phyloP scores from a whole-genome alignment of 2,113 vertebrate genomes.

The Ancistrus triradiatus region DNA sequence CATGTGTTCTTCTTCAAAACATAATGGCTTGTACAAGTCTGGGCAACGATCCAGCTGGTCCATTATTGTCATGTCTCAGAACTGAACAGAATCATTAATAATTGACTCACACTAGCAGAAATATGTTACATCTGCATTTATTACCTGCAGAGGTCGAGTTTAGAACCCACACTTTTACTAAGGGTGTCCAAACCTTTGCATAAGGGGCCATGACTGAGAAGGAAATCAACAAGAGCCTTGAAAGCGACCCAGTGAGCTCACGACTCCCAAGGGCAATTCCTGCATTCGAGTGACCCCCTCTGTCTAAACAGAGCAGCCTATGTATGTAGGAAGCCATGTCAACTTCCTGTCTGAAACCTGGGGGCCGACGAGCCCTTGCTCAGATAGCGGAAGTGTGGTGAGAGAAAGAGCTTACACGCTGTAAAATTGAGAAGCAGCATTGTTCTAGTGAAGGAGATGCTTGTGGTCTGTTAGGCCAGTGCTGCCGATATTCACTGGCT shows the following conservation, averaged over 20 bases:
- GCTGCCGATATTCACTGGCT: not conserved
- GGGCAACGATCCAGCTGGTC: too few species aligned
- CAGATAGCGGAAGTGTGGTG: constrained; percentile 13
- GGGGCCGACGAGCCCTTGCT: not conserved
- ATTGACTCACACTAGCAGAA: not conserved
- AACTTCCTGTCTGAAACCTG: constrained; percentile 29
- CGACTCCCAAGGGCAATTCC: not conserved
- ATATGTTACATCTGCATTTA: not conserved
- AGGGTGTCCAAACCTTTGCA: too few species aligned
- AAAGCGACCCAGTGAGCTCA: not conserved
- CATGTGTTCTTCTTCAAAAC: too few species aligned
- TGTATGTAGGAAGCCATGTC: constrained; percentile 20
- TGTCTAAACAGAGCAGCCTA: constrained; percentile 17
- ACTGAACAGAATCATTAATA: too few species aligned
- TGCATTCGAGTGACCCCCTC: not conserved
- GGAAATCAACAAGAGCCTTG: not conserved
- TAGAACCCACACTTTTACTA: too few species aligned
- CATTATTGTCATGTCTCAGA: too few species aligned
- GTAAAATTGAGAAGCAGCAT: not conserved
- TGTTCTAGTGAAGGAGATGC: not conserved
- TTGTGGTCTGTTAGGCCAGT: not conserved
- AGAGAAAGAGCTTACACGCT: not conserved
- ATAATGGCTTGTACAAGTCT: too few species aligned
- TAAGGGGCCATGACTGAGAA: not conserved
- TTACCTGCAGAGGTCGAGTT: too few species aligned